phyloP scores from a whole-genome alignment of 92 coral and sea anemone genomes.

The Bergia sp. region DNA sequence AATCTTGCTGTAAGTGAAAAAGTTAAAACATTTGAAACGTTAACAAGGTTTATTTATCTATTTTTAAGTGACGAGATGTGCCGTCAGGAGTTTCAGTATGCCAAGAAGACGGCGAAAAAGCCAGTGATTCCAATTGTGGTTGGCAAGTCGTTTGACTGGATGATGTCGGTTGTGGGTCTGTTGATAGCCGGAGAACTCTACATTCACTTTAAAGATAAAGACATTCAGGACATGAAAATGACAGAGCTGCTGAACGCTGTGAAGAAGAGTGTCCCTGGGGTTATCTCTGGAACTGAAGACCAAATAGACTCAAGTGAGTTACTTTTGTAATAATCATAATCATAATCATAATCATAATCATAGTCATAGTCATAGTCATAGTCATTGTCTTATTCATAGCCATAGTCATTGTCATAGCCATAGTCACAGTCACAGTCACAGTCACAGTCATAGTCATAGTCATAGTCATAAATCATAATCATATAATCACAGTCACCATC shows the following conservation, averaged over 20 bases:
- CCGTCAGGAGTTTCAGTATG: slow-evolving; percentile 94
- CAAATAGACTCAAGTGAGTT: slow-evolving; percentile 21
- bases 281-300: slow-evolving; percentile 28
- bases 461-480: too few species aligned
- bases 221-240: slow-evolving; percentile 71
- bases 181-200: slow-evolving; percentile 94
- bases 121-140: slow-evolving; percentile 91
- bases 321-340: neutral
- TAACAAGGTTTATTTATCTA: neutral
- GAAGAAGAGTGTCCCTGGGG: slow-evolving; percentile 69
- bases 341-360: neutral
- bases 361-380: too few species aligned
- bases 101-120: slow-evolving; percentile 90
- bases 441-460: too few species aligned
- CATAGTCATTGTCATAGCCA: too few species aligned
- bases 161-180: slow-evolving; percentile 93
- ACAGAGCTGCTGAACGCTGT: slow-evolving; percentile 73
- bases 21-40: neutral
- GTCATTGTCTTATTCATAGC: too few species aligned
- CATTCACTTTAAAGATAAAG: slow-evolving; percentile 87
- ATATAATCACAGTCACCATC: too few species aligned
- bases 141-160: slow-evolving; percentile 93
- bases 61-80: slow-evolving; percentile 82
- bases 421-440: too few species aligned
- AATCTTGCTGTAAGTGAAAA: too few species aligned